Conservation (phyloP, 2,797 vertebrate genomes). For the Anguilla pacifica region DNA sequence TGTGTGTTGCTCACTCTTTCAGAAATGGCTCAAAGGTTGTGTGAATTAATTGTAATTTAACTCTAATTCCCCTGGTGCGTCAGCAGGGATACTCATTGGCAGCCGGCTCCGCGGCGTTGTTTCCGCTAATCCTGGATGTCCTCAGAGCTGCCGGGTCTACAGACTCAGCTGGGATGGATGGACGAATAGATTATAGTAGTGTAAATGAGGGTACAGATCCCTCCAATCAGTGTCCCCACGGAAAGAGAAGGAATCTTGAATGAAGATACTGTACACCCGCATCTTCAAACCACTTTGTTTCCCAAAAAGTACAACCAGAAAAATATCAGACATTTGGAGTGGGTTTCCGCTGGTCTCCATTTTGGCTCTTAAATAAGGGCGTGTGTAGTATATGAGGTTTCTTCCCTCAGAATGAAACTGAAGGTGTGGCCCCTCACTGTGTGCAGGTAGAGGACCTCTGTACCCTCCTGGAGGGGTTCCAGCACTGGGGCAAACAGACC, state of each 20-base stretch:
- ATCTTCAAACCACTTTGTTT: background rate
- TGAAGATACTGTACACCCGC: background rate
- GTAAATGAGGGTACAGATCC: background rate
- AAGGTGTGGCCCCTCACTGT: background rate
- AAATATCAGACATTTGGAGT: background rate
- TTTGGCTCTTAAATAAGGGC: background rate
- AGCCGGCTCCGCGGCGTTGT: conserved; percentile 1
- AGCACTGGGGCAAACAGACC: conserved; percentile 26
- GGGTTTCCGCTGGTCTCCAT: background rate
- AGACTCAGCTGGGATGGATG: background rate
- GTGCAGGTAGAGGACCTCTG: conserved; percentile 29
- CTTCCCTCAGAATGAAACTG: background rate
- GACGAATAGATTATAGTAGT: background rate
- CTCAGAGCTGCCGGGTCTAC: conserved; percentile 21
- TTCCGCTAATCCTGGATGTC: conserved; percentile 19
- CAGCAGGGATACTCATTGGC: conserved; percentile 32
- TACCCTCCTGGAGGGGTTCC: conserved; percentile 18
- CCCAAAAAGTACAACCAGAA: background rate
- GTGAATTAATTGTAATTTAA: background rate
- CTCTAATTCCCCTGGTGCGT: conserved; percentile 36
- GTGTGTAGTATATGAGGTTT: background rate
- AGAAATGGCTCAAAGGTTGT: conserved; percentile 18
- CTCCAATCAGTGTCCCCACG: background rate
- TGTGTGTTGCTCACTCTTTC: conserved; percentile 24
- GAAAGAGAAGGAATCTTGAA: background rate